phyloP scores from a whole-genome alignment of 1,140 invertebrate genomes.

The Himalopsyche phryganea region DNA sequence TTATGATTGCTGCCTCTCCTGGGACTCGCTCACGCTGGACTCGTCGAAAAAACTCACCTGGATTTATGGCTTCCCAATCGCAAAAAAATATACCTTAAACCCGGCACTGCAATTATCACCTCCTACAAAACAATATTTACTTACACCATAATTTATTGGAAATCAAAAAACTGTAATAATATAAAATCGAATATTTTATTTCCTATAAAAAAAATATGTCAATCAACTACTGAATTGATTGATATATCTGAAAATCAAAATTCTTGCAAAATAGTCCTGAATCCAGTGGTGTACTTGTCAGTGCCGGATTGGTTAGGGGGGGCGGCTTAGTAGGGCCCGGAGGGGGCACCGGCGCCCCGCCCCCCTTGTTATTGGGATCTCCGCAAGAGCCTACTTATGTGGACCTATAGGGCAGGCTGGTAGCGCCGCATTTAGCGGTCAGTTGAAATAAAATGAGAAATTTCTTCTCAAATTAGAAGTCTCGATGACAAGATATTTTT shows the following conservation, averaged over 20 bases:
- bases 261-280: conserved; percentile 55
- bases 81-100: not conserved
- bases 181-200: not conserved
- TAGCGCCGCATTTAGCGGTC: conserved; percentile 55
- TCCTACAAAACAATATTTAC: not conserved
- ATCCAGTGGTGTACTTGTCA: conserved; percentile 60
- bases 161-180: no score
- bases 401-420: conserved; percentile 81
- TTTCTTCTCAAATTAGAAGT: no score
- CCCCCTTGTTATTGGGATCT: conserved; percentile 62
- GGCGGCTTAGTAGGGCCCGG: conserved; percentile 56
- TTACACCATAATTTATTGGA: not conserved
- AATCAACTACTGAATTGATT: not conserved
- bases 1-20: conserved; percentile 56
- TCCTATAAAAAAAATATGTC: not conserved
- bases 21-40: conserved; percentile 37
- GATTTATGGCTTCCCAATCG: no score
- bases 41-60: no score
- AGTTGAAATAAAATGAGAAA: conserved; percentile 13
- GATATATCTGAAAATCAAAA: no score
- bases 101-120: not conserved
- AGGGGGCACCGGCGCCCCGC: conserved; percentile 53
- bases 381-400: conserved; percentile 89
- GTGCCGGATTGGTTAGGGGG: conserved; percentile 58
- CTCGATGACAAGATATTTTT: no score